Evolutionary conservation across 2,113 vertebrate species (phyloP), one percentile per base, ranked within the genome.

Genomic region (Hyaena hyaena): DNA sequence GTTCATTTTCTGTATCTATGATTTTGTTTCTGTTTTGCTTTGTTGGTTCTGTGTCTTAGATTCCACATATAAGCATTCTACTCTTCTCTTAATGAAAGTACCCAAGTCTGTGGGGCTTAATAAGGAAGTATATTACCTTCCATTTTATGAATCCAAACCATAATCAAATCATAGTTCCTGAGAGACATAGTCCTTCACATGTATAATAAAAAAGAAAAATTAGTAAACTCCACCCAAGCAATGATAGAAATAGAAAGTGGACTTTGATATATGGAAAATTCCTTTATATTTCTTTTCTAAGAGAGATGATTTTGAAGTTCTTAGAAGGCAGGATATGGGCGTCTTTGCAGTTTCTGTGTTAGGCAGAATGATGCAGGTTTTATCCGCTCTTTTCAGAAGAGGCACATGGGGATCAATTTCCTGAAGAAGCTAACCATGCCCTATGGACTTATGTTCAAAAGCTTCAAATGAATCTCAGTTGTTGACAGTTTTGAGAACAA

Each of bases 391-490:
- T 73, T 93, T 83, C 58, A 85, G 85, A 93, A 19, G 2, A 90
- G 92, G 19, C 79, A 55, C 96, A 55, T 31, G 16, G 88, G 95
- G 66, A 96, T 88, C 68, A 92, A 90, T 96, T 94, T 89, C 24
- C 73, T n/a, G 19, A 82, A 85, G 84, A 94, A 94, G 71, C 10
- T 94, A 89, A 92, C 89, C 23, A 86, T 76, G 79, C 92, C 96
- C 97, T 85, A 61, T 76, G 84, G 96, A 86, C 66, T 5, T 24
- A n/a, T 39, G 23, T 85, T 94, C 58, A 85, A 48, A 96, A 69
- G 35, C 33, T 76, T 43, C 15, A 81, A 89, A 86, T 92, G 69
- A 89, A 92, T 23, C 28, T 81, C 79, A 92, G 12, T 71, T 86
- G 74, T 69, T 96, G 71, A 88, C 50, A 86, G 65, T 21, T 90